Evolutionary conservation across 2,797 vertebrate species (phyloP).

Genomic region (Sternotherus odoratus): DNA sequence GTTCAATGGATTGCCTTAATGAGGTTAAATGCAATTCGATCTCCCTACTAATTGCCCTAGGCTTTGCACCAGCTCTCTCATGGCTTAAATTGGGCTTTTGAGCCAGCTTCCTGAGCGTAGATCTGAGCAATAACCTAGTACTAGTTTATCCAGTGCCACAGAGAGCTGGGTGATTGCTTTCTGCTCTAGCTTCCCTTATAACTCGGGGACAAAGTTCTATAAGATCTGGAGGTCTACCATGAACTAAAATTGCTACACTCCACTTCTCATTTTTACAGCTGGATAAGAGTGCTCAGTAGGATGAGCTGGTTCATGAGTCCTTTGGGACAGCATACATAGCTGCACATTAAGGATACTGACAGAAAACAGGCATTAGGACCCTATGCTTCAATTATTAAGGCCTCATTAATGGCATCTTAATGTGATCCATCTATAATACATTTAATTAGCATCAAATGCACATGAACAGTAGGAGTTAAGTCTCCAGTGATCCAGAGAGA

Average conservation of each 20-base stretch:
- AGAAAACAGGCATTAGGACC: neutral
- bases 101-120: neutral
- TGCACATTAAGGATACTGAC: neutral
- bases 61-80: neutral
- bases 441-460: neutral
- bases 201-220: neutral
- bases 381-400: neutral
- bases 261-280: neutral
- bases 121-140: neutral
- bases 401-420: neutral
- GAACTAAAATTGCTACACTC: neutral
- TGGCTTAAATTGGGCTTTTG: neutral
- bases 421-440: neutral
- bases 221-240: neutral
- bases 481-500: neutral
- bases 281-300: neutral
- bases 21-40: conserved; percentile 70
- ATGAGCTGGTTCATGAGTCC: neutral
- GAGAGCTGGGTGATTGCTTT: neutral
- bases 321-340: neutral
- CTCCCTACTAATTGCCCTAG: neutral
- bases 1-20: conserved; percentile 53
- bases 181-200: neutral
- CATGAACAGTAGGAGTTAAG: neutral
- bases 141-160: neutral